phyloP scores from a whole-genome alignment of 2,797 vertebrate genomes.

The Lagocephalus sceleratus region DNA sequence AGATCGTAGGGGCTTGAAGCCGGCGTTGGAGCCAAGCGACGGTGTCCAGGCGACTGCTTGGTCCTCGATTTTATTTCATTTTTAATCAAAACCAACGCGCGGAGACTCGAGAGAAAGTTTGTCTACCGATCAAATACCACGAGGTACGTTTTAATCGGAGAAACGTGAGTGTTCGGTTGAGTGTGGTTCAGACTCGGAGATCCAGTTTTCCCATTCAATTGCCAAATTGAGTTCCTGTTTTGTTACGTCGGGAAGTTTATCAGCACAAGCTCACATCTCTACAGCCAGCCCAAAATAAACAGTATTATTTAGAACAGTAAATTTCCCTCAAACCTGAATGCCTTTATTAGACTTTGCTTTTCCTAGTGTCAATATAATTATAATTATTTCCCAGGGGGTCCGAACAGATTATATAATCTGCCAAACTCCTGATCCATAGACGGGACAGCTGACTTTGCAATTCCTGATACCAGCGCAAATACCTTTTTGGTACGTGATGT shows the following conservation, averaged over 20 bases:
- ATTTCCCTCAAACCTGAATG: too few species aligned
- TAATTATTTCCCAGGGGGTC: too few species aligned
- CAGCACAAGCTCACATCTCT: accelerated
- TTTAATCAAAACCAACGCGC: slow-evolving; percentile 8
- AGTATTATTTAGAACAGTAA: too few species aligned
- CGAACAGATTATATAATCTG: too few species aligned
- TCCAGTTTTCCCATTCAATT: slow-evolving; percentile 7
- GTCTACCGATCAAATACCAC: neutral
- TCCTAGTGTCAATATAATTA: too few species aligned
- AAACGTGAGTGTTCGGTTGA: neutral
- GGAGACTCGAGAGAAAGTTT: slow-evolving; percentile 9
- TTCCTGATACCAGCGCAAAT: too few species aligned
- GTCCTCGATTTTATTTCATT: neutral
- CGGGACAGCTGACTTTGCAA: too few species aligned
- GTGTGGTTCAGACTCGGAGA: slow-evolving; percentile 7
- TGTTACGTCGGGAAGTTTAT: neutral
- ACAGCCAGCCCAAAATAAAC: too few species aligned
- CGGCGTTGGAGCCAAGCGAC: slow-evolving; percentile 38
- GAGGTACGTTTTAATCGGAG: slow-evolving; percentile 35
- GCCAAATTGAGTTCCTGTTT: slow-evolving; percentile 36
- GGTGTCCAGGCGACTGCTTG: slow-evolving; percentile 2
- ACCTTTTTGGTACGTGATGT: too few species aligned
- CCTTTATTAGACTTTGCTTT: too few species aligned
- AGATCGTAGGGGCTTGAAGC: slow-evolving; percentile 40
- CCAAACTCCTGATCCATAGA: too few species aligned